Evolutionary conservation across 2,797 vertebrate genomes (phyloP), one percentile per base, ranked within the genome.

Genomic region (Lutjanus campechanus): DNA sequence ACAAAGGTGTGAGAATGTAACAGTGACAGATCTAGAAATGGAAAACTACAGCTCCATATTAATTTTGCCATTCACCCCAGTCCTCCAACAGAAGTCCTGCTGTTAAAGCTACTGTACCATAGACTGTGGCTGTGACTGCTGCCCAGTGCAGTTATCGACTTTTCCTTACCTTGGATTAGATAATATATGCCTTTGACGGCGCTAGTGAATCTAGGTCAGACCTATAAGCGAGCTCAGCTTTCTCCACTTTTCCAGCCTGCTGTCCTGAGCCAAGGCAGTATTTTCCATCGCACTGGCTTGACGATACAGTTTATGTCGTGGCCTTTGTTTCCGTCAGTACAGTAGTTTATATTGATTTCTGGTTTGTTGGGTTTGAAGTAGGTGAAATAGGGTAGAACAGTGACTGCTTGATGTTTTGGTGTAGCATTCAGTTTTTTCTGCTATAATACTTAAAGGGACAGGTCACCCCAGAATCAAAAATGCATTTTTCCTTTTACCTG

Each of bases 171-270:
- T 91, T 89, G 91, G 85, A 92, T 94, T 90, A 90, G 87, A 90
- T 94, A 93, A 94, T 88, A 77, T 90, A 90, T 92, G 90, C 79
- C 74, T 92, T 87, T 88, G 82, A 94, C 88, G 73, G 84, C 73
- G 68, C 88, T 13, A 84, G 66, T 65, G 88, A 91, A 94, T 93
- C 89, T 94, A 93, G 90, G 94, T 94, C 93, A 95, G 86, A 70
- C 79, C 86, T 93, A 85, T 87, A 89, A 91, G 92, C 68, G 69
- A 89, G 91, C 89, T 92, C 88, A 77, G 78, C 88, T 93, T 93
- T 91, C 92, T 87, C 75, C 62, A 85, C 86, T 92, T 93, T 92
- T 94, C 90, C 90, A 91, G 85, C 83, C 72, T 76, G 76, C 76
- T 71, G 54, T 83, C 84, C 78, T 63, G 63, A 88, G 88, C 87